Evolutionary conservation across 1,140 invertebrate species (phyloP), one percentile per base, ranked within the genome.

Genomic region (Sitodiplosis mosellana): DNA sequence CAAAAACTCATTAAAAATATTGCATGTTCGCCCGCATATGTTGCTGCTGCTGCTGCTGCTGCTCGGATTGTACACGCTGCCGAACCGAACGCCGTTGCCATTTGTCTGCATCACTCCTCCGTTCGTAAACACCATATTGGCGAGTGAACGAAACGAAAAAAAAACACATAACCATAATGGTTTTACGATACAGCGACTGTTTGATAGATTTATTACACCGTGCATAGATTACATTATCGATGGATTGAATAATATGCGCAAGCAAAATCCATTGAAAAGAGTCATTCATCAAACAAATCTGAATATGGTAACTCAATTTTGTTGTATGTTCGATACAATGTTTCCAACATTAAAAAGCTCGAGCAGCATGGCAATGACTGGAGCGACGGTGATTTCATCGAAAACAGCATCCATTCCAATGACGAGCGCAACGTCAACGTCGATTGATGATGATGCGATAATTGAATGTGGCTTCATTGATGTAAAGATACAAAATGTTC

Each of bases 241-340:
- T 53, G 87, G 85, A 5, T 60, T 80, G 41, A 66, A 82, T 36
- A 84, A 83, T 3, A 72, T 80, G 48, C 75, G 80, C 42, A 77
- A 80, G 59, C 74, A 79, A 18, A 68, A 72, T 42, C 86, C 84
- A 14, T 64, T 91, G 27, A 82, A 81, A 60, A 78, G 77, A 21
- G 82, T 91, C 33, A 77, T 91, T 34, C 79, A 80, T 19, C 81
- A 87, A 64, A 90, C 86, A 1, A 75, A 75, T 47, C 69, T 92
- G 1, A 92, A 91, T 61, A 76, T 92, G 81, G 81, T 89, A 0
- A 74, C 73, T 6, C 89, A 93, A 58, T 66, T 93, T n/a, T 82
- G 83, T 57, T 72, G 74, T 54, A 79, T 88, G 63, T 75, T 91
- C 45, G 83, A 88, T 53, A 73, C 79, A 0, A 61, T 81, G 18